Base-by-base conservation (phyloP, 2,888 invertebrate genomes). In the Pyrochroa serraticornis region DNA sequence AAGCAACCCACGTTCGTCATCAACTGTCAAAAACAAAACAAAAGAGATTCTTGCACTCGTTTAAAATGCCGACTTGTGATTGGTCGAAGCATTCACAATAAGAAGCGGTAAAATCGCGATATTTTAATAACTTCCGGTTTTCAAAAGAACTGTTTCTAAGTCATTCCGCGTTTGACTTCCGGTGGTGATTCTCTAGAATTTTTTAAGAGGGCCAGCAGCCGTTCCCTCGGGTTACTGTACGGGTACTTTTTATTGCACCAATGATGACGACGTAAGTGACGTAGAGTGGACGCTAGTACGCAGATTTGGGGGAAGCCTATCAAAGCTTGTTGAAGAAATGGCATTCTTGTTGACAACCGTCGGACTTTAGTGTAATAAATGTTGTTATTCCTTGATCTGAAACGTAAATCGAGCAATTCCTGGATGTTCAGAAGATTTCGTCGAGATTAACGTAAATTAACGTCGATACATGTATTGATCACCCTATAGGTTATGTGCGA, bases 401-500 rank as follows among this genome's bases (percentile, higher is more conserved):
- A 14, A n/a, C 34, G 32, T 9, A 30, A 39, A 34, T 41, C 47
- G 12, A 32, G 8, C 12, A 34, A 34, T 65, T 41, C 13, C 37
- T 50, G 46, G 44, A 36, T 60, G 60, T 56, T 46, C 60, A 47
- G 56, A 57, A 45, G 47, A 56, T 62, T 62, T 67, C 39, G 52
- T 54, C 50, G 58, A 58, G 53, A 64, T 64, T 67, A 66, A 31
- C 37, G 51, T 55, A 47, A 70, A 70, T 69, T 71, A 68, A 64
- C 57, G 62, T 65, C 62, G 63, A 64, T 73, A 74, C 67, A 74
- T 71, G 73, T 79, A 78, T 78, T 77, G 78, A 79, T 78, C 75
- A 76, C 72, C 73, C 70, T 76, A 80, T 82, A 83, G 84, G 84
- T 84, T 84, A 84, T 84, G 84, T 84, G 84, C 83, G 83, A 83